These are phyloP conservation scores for Choreutis nemorana DNA, from an alignment of 2,888 invertebrate species.

Conservation along the genomic window DNA sequence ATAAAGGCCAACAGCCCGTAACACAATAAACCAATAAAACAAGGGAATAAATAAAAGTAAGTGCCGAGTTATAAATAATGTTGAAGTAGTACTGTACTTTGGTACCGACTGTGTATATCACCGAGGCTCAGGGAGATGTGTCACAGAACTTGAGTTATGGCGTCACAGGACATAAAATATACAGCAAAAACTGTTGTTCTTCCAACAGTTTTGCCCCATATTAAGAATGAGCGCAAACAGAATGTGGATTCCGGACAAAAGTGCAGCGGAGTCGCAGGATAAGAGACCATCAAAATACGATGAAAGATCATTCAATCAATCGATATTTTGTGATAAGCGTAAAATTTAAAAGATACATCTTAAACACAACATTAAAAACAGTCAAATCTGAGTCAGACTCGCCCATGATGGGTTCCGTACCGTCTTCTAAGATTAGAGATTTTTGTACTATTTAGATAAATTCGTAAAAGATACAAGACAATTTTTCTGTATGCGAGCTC, in stretches of 20 bases:
- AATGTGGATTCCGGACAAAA: slow-evolving; percentile 52
- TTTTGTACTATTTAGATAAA: no score
- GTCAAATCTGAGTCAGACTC: no score
- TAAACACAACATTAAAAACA: no score
- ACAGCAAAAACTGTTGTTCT: slow-evolving; percentile 64
- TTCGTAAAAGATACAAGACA: no score
- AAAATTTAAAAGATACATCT: no score
- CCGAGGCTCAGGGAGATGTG: slow-evolving; percentile 45
- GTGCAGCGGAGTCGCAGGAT: slow-evolving; percentile 25
- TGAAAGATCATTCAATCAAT: no score
- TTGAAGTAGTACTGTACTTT: slow-evolving; percentile 19
- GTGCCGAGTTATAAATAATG: slow-evolving; percentile 42
- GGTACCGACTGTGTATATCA: slow-evolving; percentile 43
- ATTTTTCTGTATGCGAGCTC: no score
- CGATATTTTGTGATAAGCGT: neutral
- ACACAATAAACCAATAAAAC: slow-evolving; percentile 57
- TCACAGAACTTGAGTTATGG: slow-evolving; percentile 50
- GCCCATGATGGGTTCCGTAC: no score
- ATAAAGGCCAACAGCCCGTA: slow-evolving; percentile 44
- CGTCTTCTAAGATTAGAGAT: no score
- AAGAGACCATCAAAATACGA: neutral
- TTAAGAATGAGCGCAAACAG: slow-evolving; percentile 64
- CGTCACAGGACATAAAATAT: slow-evolving; percentile 65
- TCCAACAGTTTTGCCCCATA: slow-evolving; percentile 66
- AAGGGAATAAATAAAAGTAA: slow-evolving; percentile 55